Percentiles rank a stretch among this genome's conserved stretches.
Conservation (phyloP, 2,797 vertebrate species). For the Sardinella longiceps region DNA sequence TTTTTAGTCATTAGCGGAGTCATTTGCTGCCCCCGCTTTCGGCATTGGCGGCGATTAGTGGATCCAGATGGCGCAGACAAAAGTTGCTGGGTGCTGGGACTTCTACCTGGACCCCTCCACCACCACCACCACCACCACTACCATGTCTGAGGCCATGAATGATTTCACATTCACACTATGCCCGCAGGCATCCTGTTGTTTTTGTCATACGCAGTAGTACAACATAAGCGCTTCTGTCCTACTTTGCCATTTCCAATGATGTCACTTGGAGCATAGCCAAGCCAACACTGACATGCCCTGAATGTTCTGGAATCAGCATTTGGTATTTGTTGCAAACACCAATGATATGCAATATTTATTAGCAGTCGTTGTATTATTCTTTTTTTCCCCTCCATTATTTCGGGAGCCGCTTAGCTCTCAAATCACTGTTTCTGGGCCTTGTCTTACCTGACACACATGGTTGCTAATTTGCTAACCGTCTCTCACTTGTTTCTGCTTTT, state of each 20-base stretch:
- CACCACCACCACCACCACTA: too few relatives aligned
- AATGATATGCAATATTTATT: constrained; percentile 22
- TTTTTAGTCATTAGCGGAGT: constrained; percentile 6
- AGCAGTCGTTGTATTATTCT: neutral
- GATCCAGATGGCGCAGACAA: neutral
- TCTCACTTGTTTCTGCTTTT: neutral
- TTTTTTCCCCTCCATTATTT: too few relatives aligned
- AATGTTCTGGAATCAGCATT: neutral
- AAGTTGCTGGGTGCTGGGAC: neutral
- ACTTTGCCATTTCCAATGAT: neutral
- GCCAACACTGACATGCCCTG: neutral
- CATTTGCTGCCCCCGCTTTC: neutral
- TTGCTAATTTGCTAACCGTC: neutral
- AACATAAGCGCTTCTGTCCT: neutral
- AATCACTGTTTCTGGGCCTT: neutral
- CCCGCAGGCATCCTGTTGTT: constrained; percentile 29
- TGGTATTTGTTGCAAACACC: neutral
- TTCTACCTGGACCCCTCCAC: neutral
- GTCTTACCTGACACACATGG: neutral
- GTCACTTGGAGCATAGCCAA: neutral
- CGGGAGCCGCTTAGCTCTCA: neutral
- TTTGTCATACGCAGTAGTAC: neutral
- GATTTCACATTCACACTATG: neutral
- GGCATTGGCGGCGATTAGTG: neutral
- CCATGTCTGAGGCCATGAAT: constrained; percentile 22